A percentile compares a stretch with the other conserved stretches of the same genome.
phyloP scores from a whole-genome alignment of 1,140 invertebrate genomes.

The Caenorhabditis brenneri region DNA sequence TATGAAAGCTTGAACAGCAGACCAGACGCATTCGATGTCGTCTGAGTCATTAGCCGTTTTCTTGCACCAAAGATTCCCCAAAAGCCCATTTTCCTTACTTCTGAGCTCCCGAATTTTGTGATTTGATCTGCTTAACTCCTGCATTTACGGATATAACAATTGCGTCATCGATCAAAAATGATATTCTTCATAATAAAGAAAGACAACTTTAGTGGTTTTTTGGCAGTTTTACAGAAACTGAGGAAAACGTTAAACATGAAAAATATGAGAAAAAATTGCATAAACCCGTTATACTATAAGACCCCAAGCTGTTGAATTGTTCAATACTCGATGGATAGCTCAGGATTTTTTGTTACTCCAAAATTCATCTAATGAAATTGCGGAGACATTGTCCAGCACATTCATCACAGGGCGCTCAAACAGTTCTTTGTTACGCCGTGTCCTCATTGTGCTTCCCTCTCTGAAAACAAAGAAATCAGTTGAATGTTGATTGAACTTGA shows the following conservation, averaged over 20 bases:
- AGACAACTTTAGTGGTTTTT: background rate
- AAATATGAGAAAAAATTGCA: background rate
- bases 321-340: background rate
- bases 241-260: background rate
- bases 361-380: conserved; percentile 51
- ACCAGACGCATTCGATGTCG: background rate
- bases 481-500: background rate
- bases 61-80: too few species aligned
- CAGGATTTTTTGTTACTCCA: conserved; percentile 49
- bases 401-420: conserved; percentile 48
- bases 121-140: background rate
- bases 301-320: background rate
- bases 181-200: conserved; percentile 25
- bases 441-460: conserved; percentile 12
- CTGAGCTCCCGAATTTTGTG: background rate
- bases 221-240: background rate
- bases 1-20: conserved; percentile 30
- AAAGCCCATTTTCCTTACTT: background rate
- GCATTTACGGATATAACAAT: background rate
- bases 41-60: background rate
- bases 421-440: conserved; percentile 12
- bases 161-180: background rate
- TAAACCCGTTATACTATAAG: background rate
- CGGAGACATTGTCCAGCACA: conserved; percentile 50
- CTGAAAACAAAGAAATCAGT: background rate